Conservation (phyloP, 2,888 invertebrate species). For the Erebia epiphron region DNA sequence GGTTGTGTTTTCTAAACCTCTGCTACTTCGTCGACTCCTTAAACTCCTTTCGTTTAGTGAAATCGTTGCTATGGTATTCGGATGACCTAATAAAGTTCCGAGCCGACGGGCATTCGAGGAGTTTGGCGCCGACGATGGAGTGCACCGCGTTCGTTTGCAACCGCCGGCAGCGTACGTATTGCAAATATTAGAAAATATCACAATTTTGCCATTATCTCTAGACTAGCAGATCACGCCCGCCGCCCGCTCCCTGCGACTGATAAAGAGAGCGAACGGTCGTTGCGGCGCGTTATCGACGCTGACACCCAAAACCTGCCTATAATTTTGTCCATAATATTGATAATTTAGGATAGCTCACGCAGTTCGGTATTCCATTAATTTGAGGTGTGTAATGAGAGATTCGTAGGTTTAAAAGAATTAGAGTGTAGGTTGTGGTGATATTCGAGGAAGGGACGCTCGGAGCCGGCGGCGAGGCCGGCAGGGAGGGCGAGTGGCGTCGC, state of each 20-base stretch:
- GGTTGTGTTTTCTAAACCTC: constrained; percentile 26
- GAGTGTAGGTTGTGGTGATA: constrained; percentile 67
- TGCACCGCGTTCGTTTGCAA: neutral
- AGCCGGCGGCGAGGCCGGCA: constrained; percentile 53
- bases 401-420: constrained; percentile 78
- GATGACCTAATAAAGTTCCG: neutral
- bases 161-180: constrained; percentile 40
- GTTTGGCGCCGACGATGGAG: constrained; percentile 40
- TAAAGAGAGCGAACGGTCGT: constrained; percentile 70
- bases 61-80: constrained; percentile 1
- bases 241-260: constrained; percentile 67
- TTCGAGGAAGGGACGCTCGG: constrained; percentile 71
- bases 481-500: constrained; percentile 53
- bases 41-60: constrained; percentile 38
- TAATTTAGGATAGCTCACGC: constrained; percentile 70
- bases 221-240: constrained; percentile 50
- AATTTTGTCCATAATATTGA: constrained; percentile 73
- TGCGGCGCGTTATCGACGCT: constrained; percentile 61
- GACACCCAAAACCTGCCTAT: constrained; percentile 67
- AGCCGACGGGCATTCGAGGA: constrained; percentile 24
- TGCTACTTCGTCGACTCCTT: constrained; percentile 49
- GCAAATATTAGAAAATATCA: constrained; percentile 74
- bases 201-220: constrained; percentile 78
- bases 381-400: constrained; percentile 77
- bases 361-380: constrained; percentile 75